phyloP scores from a whole-genome alignment of 2,888 invertebrate species.

The Napeogenes sylphis region DNA sequence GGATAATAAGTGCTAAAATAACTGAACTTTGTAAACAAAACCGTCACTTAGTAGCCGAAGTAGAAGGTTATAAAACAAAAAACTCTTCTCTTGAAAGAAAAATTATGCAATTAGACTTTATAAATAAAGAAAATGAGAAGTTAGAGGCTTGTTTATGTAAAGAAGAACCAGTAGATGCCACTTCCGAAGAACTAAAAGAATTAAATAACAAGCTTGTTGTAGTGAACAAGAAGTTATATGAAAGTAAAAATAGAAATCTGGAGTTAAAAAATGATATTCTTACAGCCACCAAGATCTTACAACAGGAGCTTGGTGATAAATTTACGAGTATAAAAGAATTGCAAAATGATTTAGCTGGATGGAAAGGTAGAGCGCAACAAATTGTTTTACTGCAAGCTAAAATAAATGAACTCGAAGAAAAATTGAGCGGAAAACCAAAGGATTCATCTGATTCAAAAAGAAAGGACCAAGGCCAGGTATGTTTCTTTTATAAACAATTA shows the following conservation, averaged over 20 bases:
- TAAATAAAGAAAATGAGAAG: conserved; percentile 58
- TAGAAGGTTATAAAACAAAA: conserved; percentile 78
- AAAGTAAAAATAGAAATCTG: conserved; percentile 82
- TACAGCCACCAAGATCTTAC: conserved; percentile 83
- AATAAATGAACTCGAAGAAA: conserved; percentile 81
- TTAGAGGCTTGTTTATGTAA: conserved; percentile 60
- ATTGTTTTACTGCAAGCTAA: conserved; percentile 83
- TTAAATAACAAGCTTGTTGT: conserved; percentile 78
- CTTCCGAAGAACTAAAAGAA: conserved; percentile 75
- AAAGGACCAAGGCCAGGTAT: conserved; percentile 57
- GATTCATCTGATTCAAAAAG: conserved; percentile 47
- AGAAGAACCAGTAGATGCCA: conserved; percentile 63
- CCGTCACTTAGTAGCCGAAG: conserved; percentile 79
- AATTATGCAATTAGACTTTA: conserved; percentile 62
- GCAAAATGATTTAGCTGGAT: conserved; percentile 77
- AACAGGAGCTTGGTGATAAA: conserved; percentile 86
- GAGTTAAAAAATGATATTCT: conserved; percentile 84
- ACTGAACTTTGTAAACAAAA: conserved; percentile 82
- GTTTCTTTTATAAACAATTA: conserved; percentile 10
- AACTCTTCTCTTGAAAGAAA: conserved; percentile 74
- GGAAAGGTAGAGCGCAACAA: conserved; percentile 88
- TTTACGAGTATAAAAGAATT: conserved; percentile 80
- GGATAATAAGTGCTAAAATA: conserved; percentile 80
- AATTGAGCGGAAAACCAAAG: conserved; percentile 69
- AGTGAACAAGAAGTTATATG: conserved; percentile 81